Evolutionary conservation across 2,797 vertebrate genomes (phyloP).

Genomic region (Catostomus latipinnis): DNA sequence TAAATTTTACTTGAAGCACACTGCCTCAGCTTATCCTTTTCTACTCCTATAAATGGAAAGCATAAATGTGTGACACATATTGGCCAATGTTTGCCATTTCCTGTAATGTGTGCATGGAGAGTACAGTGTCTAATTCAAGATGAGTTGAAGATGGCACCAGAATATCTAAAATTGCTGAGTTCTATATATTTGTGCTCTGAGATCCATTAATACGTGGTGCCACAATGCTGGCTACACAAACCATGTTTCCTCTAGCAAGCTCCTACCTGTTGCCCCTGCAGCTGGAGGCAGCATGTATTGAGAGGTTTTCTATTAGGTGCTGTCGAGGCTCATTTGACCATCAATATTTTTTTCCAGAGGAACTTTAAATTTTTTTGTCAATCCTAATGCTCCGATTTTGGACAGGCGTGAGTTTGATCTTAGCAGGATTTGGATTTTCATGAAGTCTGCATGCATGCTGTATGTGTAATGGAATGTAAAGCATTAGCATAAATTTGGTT

Average conservation of each 20-base stretch:
- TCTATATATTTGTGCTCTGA: constrained; percentile 25
- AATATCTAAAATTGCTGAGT: background rate
- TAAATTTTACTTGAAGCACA: no score
- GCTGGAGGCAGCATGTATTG: constrained; percentile 74
- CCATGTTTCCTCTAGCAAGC: constrained; percentile 65
- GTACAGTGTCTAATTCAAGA: constrained; percentile 15
- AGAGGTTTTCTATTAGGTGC: constrained; percentile 71
- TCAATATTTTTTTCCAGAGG: constrained; percentile 63
- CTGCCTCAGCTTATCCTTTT: no score
- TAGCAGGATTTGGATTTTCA: no score
- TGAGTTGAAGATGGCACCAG: background rate
- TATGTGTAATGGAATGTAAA: background rate
- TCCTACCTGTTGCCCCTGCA: constrained; percentile 74
- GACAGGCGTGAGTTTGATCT: no score
- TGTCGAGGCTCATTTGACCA: constrained; percentile 82
- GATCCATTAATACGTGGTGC: constrained; percentile 56
- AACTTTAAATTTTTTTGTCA: constrained; percentile 59
- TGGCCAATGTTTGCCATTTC: background rate
- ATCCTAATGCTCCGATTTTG: constrained; percentile 51
- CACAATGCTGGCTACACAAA: constrained; percentile 61
- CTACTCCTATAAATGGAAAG: no score
- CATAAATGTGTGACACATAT: no score
- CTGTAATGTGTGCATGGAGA: background rate
- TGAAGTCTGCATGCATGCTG: no score
- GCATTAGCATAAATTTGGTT: background rate